Conservation (phyloP, 2,888 invertebrate genomes). For the Pandemis heparana region DNA sequence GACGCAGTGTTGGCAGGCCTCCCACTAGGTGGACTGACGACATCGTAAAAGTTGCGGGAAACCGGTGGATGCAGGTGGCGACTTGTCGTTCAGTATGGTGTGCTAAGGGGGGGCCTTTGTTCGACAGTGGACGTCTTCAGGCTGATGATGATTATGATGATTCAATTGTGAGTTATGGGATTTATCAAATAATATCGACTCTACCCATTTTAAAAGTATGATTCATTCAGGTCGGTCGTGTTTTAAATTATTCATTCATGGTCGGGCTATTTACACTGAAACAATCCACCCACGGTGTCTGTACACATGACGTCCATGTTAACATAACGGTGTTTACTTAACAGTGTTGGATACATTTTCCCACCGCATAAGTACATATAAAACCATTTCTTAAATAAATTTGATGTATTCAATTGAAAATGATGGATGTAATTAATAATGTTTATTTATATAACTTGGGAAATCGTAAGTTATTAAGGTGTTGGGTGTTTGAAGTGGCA, state of each 20-base stretch:
- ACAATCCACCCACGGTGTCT: slow-evolving; percentile 18
- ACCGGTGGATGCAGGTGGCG: no score
- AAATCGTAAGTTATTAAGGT: slow-evolving; percentile 45
- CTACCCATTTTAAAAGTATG: neutral
- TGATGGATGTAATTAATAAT: slow-evolving; percentile 14
- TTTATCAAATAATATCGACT: neutral
- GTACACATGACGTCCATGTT: slow-evolving; percentile 20
- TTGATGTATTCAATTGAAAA: neutral
- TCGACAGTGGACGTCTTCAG: no score
- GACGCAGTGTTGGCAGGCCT: no score
- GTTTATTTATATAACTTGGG: slow-evolving; percentile 47
- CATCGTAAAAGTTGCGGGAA: no score
- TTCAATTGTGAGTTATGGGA: neutral
- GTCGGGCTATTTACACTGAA: slow-evolving; percentile 26
- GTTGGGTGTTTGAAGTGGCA: slow-evolving; percentile 68
- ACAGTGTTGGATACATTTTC: neutral
- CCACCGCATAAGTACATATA: neutral
- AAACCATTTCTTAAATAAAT: neutral
- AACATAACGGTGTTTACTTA: slow-evolving; percentile 36
- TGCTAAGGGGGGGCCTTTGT: no score
- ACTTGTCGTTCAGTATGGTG: no score
- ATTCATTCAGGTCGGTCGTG: slow-evolving; percentile 7
- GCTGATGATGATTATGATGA: no score
- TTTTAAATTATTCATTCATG: neutral
- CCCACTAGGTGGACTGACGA: no score